phyloP scores from a whole-genome alignment of 2,888 invertebrate genomes.

The Sesia apiformis region DNA sequence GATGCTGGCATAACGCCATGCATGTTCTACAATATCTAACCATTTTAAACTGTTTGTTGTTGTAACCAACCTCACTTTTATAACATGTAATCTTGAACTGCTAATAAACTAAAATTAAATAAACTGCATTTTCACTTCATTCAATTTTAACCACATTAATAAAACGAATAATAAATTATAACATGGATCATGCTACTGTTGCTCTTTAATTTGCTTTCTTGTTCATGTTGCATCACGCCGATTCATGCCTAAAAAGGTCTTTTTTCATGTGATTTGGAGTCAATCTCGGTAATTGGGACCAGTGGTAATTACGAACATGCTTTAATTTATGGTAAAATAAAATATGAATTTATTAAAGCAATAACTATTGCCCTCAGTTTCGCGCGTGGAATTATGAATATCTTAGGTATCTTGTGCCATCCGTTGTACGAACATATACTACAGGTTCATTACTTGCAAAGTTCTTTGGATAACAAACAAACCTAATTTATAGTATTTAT shows the following conservation, averaged over 20 bases:
- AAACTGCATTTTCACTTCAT: slow-evolving; percentile 40
- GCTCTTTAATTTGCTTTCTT: neutral
- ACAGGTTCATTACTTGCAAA: too few relatives aligned
- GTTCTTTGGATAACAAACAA: too few relatives aligned
- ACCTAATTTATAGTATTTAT: too few relatives aligned
- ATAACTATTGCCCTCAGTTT: too few relatives aligned
- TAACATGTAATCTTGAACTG: slow-evolving; percentile 22
- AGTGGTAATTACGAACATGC: neutral
- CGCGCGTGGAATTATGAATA: too few relatives aligned
- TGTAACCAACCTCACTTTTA: neutral
- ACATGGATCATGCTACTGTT: neutral
- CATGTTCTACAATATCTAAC: slow-evolving; percentile 1
- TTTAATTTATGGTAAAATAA: too few relatives aligned
- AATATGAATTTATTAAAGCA: too few relatives aligned
- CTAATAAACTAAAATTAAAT: slow-evolving; percentile 31
- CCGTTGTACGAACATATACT: too few relatives aligned
- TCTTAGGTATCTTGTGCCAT: too few relatives aligned
- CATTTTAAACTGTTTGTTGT: neutral
- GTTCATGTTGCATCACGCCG: neutral
- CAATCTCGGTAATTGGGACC: neutral
- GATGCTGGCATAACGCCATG: slow-evolving; percentile 2
- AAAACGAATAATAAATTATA: neutral
- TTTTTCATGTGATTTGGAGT: neutral
- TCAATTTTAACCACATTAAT: neutral
- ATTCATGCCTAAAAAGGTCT: neutral